Conservation (phyloP, 2,888 invertebrate species). For the Phaonia tiefii region DNA sequence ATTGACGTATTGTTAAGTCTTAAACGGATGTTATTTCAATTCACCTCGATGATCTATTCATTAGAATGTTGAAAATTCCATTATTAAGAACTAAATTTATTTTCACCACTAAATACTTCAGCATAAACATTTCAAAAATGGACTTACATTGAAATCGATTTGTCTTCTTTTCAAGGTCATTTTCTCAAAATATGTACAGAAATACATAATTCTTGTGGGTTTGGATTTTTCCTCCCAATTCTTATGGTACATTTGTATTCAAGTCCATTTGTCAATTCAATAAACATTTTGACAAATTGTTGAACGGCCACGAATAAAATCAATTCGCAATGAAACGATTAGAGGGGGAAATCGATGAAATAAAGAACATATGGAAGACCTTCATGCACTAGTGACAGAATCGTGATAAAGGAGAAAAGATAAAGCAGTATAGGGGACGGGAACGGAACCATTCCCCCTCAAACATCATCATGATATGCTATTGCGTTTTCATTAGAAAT, state of each 20-base stretch:
- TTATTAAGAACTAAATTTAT: too few species aligned
- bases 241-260: constrained; percentile 48
- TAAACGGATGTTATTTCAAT: too few species aligned
- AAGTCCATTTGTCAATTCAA: constrained; percentile 49
- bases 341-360: neutral
- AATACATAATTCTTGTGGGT: neutral
- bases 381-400: constrained; percentile 12
- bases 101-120: too few species aligned
- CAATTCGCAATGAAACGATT: constrained; percentile 3
- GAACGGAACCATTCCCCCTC: neutral
- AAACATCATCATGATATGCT: neutral
- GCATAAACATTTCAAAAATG: too few species aligned
- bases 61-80: too few species aligned
- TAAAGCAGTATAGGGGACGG: too few species aligned
- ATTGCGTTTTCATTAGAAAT: constrained; percentile 21
- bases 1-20: too few species aligned
- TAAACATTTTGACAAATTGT: constrained; percentile 34
- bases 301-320: constrained; percentile 17
- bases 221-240: constrained; percentile 31
- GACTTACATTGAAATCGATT: too few species aligned
- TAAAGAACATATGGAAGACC: constrained; percentile 1
- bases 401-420: too few species aligned
- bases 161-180: constrained; percentile 17
- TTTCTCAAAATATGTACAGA: too few species aligned
- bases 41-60: too few species aligned